Base-by-base conservation (phyloP, 2,888 invertebrate species). In the Limnephilus rhombicus region DNA sequence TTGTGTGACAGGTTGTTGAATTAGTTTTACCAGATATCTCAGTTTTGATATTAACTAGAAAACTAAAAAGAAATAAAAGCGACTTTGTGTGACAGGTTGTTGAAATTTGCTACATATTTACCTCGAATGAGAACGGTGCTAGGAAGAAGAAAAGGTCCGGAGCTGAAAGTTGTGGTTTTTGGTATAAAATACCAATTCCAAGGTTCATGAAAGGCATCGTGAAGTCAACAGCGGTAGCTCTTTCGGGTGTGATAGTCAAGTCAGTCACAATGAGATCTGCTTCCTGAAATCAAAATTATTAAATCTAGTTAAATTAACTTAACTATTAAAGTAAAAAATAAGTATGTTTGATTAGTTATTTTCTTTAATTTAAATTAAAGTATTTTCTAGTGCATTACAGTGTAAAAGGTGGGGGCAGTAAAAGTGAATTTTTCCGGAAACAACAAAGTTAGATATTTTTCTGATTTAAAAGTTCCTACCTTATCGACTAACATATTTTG, bases 191-290 rank as follows among this genome's bases (percentile, higher is more conserved):
- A 87, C 98, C 98, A 94, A 99, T 99, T 82, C 98, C 98, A 94
- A 99, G 96, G 95, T 98, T 99, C 98, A 99, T 98, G 94, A 99
- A 99, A 0, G 99, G 99, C 95, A 98, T 98, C 0, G 99, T 99
- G 94, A 99, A 99, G 95, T 99, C 99, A 0, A 99, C 99, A 29
- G 98, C 98, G 94, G 97, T 97, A 95, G 99, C 98, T 68, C 99
- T 97, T 93, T 98, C 97, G 85, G 99, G 97, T 13, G 99, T 99
- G 94, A 98, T 98, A 12, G 98, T 98, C 94, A 99, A 96, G 95
- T 99, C 99, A 3, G 99, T 99, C 90, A 99, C 98, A 1, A 98
- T 99, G 94, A 99, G 97, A 96, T 99, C 98, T 82, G 98, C 98
- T 94, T 97, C 97, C 99, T 99, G 95, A 45, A 96, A 95, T 94